These are phyloP conservation scores for Mormyrus proboscirostris DNA, from an alignment of 2,797 vertebrate genomes.

Conservation along the genomic window DNA sequence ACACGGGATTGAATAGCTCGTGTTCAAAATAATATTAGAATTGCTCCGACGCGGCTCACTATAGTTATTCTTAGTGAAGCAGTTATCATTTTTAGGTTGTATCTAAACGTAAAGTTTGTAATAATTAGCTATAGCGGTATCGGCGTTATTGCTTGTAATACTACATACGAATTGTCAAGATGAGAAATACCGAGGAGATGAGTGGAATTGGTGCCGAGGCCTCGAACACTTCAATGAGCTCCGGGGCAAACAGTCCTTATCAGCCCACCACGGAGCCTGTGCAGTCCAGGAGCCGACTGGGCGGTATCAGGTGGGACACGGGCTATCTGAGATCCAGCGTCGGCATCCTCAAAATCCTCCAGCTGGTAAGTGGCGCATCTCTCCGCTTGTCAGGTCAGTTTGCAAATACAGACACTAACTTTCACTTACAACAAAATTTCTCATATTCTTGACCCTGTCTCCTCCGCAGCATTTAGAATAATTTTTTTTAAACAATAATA, in stretches of 20 bases:
- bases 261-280: conserved; percentile 95
- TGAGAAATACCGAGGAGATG: conserved; percentile 79
- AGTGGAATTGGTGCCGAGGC: conserved; percentile 92
- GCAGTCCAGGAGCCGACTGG: conserved; percentile 64
- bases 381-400: neutral
- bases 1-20: neutral
- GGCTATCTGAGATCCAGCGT: conserved; percentile 75
- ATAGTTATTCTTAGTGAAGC: neutral
- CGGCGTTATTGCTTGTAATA: neutral
- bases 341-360: conserved; percentile 77
- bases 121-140: neutral
- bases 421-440: neutral
- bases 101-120: neutral
- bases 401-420: neutral
- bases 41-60: neutral
- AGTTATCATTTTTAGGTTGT: neutral
- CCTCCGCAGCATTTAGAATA: neutral
- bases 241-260: conserved; percentile 88
- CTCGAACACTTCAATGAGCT: conserved; percentile 95
- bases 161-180: conserved; percentile 37
- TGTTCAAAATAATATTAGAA: neutral
- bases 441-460: neutral
- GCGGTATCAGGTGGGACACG: conserved; percentile 74
- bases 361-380: conserved; percentile 76
- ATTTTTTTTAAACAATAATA: neutral